These are phyloP conservation scores for Tapirus terrestris DNA, from an alignment of 2,113 vertebrate species.

Conservation along the genomic window DNA sequence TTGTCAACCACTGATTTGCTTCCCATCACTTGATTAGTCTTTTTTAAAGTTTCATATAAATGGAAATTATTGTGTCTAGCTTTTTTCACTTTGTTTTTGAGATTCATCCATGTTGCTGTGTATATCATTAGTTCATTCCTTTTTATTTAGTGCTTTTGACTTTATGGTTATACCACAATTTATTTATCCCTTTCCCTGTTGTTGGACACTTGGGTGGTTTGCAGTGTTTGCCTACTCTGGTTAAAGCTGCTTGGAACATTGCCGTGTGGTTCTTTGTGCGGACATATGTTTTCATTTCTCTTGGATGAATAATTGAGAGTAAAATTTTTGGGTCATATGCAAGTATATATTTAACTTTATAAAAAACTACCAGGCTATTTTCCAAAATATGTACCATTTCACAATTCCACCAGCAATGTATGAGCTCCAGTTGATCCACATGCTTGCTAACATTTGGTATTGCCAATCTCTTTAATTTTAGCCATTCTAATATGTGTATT, in stretches of 20 bases:
- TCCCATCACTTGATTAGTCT: background rate
- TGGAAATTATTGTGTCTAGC: background rate
- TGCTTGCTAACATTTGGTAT: background rate
- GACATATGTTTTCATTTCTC: background rate
- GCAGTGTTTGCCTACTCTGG: background rate
- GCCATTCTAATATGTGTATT: background rate
- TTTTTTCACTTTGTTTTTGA: background rate
- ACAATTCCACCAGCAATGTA: background rate
- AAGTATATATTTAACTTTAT: background rate
- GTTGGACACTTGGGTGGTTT: background rate
- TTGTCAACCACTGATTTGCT: background rate
- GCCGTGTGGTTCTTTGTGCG: background rate
- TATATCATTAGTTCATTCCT: background rate
- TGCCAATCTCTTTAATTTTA: background rate
- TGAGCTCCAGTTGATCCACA: background rate
- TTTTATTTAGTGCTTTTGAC: background rate
- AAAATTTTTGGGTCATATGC: background rate
- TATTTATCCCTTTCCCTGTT: background rate
- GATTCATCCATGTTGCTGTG: background rate
- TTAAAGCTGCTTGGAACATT: background rate
- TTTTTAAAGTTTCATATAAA: background rate
- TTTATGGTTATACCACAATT: background rate
- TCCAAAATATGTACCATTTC: background rate
- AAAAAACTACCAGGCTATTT: background rate
- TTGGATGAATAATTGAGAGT: background rate